Base-by-base conservation (phyloP, 2,113 vertebrate species). In the Ranitomeya imitator region DNA sequence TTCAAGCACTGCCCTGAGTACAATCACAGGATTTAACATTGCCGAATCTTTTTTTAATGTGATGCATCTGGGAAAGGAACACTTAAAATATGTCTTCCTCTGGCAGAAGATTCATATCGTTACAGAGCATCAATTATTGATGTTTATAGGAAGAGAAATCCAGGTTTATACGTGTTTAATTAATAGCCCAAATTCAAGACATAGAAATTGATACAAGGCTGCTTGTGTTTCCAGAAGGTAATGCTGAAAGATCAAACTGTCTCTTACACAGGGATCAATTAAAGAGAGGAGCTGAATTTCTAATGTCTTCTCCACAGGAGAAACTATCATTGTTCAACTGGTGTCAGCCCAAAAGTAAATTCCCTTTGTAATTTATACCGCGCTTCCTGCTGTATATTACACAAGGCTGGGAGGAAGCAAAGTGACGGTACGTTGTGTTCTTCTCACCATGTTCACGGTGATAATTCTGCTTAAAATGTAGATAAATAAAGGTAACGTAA, bases 101-200 rank as follows among this genome's bases (percentile, higher is more conserved):
- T 95, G 94, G 94, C 94, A 93, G 91, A 91, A 90, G 71, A 86
- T 4, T 69, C 87, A 87, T 84, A 92, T 93, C 91, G 91, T 93
- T 93, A 93, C 92, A 93, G 92, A 93, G 89, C 90, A 91, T 93
- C 92, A 93, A 92, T 94, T 93, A 93, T 91, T 55, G 82, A 91
- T 94, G 93, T 93, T 94, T 93, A 93, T 91, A 90, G 91, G 63
- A 90, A 90, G 90, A 94, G 93, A 93, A 94, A 94, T 94, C 93
- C 93, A 85, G 91, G 91, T 45, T 91, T 93, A 93, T 91, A 91
- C 91, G 90, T 91, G 93, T 93, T 93, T 92, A 94, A 95, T 96
- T 94, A 96, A 94, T 95, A 93, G 93, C 87, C 89, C 92, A 93
- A 93, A 94, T 93, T 93, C 93, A 92, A 88, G 89, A 88, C 83